Base-by-base conservation (phyloP, 2,797 vertebrate genomes). In the Cryptoblepharus egeriae region DNA sequence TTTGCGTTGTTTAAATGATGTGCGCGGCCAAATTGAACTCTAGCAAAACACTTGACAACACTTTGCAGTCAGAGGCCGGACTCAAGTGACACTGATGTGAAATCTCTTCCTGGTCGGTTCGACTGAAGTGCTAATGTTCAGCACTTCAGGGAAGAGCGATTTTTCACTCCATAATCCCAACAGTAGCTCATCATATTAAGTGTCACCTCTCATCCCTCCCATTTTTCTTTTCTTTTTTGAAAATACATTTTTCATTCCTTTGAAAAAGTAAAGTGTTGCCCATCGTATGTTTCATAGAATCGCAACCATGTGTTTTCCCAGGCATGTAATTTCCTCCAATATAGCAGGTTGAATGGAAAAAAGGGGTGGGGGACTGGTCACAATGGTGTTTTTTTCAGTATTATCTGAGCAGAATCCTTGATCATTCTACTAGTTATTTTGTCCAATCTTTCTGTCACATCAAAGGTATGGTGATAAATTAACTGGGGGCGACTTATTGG, bases 1-100 rank as follows among this genome's bases (percentile, higher is more conserved):
- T 77, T 85, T 85, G 84, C 73, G 82, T 67, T 77, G 60, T 79
- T 89, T 67, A 87, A 89, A 92, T 77, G 22, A 87, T 0, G 0
- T 61, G 79, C 77, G 78, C 35, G 89, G 85, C 42, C 68, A 70
- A 81, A 83, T 86, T 90, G 77, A 92, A 60, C 22, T 92, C 91
- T 64, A 86, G 83, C 35, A 82, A 80, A 93, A 87, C 39, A 35
- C 68, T 87, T 73, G 85, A 68, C 65, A 55, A 89, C 85, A 68
- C 52, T 89, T 86, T 79, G 82, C 55, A 79, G n/a, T 82, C 76
- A 85, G 80, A 87, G 81, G 82, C 75, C 73, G 10, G 3, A n/a
- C 55, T 83, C 42, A 77, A 89, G 37, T 35, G 68, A 85, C 69
- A 37, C 1, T 72, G 57, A 75, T 84, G 81, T 86, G 75, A 84